phyloP scores from a whole-genome alignment of 2,113 vertebrate genomes.

The Fulica atra region DNA sequence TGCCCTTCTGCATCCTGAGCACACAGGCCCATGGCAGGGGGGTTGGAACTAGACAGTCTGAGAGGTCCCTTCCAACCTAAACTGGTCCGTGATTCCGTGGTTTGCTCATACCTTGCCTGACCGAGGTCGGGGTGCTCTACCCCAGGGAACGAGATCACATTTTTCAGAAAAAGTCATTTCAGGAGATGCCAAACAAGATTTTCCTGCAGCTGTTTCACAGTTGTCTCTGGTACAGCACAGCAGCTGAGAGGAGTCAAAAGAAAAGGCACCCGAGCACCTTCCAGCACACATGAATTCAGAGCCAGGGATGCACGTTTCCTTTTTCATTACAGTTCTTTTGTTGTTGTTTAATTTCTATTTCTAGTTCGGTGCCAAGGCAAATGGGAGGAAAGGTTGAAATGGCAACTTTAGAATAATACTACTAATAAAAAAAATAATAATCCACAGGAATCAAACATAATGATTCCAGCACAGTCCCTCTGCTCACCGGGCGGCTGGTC shows the following conservation, averaged over 20 bases:
- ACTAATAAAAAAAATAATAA: neutral
- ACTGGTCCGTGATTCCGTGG: neutral
- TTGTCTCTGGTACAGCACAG: neutral
- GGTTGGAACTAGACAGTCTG: too few relatives aligned
- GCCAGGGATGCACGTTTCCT: neutral
- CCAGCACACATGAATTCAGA: rapidly evolving
- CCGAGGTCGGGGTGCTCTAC: neutral
- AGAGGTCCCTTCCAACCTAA: too few relatives aligned
- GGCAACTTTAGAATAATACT: neutral
- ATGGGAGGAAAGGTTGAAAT: constrained; percentile 11
- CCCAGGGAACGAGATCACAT: neutral
- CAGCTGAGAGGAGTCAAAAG: neutral
- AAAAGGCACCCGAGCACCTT: neutral
- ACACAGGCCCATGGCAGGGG: too few relatives aligned
- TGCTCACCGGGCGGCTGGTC: neutral
- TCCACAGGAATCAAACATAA: constrained; percentile 33
- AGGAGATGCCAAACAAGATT: constrained; percentile 8
- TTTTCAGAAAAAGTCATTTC: neutral
- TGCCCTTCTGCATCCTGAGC: neutral
- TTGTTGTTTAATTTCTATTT: constrained; percentile 35
- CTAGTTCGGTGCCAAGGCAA: neutral
- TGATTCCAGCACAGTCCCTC: neutral
- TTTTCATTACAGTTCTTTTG: neutral
- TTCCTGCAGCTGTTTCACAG: constrained; percentile 3
- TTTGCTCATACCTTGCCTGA: neutral